Base-by-base conservation (phyloP, 2,888 invertebrate genomes). In the Diaprepes abbreviatus region DNA sequence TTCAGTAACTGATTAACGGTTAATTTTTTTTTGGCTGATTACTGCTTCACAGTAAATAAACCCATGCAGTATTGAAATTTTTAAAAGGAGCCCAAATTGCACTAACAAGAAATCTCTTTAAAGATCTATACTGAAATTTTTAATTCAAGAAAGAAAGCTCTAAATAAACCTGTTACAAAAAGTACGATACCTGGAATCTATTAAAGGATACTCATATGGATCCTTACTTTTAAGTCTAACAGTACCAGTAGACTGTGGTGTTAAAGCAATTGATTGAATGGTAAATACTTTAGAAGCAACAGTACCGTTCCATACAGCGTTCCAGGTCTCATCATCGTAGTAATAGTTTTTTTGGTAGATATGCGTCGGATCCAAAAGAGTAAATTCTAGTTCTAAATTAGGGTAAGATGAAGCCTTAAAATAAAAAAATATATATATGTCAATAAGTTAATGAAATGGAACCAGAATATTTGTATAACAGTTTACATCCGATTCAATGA, bases 161-260 rank as follows among this genome's bases (percentile, higher is more conserved):
- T n/a, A n/a, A n/a, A n/a, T n/a, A n/a, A n/a, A n/a, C n/a, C n/a
- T n/a, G n/a, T n/a, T n/a, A n/a, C n/a, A n/a, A n/a, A n/a, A n/a
- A n/a, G n/a, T 60, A 19, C 16, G 31, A 6, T 66, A 66, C 66
- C 38, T 60, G 0, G 91, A 88, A 74, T 92, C 85, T 64, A 93
- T 89, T n/a, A 87, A 76, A 0, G 92, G 91, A 52, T 74, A 77
- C 3, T 75, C 75, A 50, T 72, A 77, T 9, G 76, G 77, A 55
- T 55, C 63, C 33, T 60, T 73, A 40, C 62, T 73, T 57, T 73
- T 74, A 6, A 73, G 73, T 65, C 63, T 89, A 87, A 81, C 91
- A 91, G 71, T 89, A 87, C 90, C 92, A 90, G 77, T 90, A 0
- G 76, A 77, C 17, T 64, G 40, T 0, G 70, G 10, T 82, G 73